Percentiles rank a stretch among this genome's conserved stretches.
Evolutionary conservation across 2,888 invertebrate species (phyloP).

Genomic region (Altica lythri): DNA sequence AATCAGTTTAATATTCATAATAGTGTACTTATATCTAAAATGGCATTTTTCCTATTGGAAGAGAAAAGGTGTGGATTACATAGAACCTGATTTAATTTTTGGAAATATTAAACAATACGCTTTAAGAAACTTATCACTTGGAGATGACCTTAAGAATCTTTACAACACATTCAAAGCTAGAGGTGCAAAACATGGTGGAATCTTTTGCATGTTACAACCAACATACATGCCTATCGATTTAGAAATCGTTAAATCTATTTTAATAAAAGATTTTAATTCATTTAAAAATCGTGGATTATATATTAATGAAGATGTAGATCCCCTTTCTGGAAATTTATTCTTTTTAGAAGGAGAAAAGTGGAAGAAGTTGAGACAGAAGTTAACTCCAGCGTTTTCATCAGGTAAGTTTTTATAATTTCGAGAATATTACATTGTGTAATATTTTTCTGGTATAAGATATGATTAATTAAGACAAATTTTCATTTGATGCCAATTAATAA

Average conservation of each 20-base stretch:
- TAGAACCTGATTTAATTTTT: slow-evolving; percentile 22
- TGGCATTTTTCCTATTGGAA: slow-evolving; percentile 44
- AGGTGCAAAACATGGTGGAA: slow-evolving; percentile 40
- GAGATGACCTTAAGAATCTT: slow-evolving; percentile 18
- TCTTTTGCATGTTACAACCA: slow-evolving; percentile 42
- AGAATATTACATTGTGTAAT: too few relatives aligned
- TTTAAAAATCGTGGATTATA: slow-evolving; percentile 50
- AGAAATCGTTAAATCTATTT: slow-evolving; percentile 48
- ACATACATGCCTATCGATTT: slow-evolving; percentile 49
- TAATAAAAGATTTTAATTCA: slow-evolving; percentile 51
- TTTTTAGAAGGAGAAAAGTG: slow-evolving; percentile 53
- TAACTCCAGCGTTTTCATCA: slow-evolving; percentile 45
- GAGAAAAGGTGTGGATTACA: slow-evolving; percentile 38
- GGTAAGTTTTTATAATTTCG: slow-evolving; percentile 18
- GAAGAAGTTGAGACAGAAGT: slow-evolving; percentile 53
- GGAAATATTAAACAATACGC: slow-evolving; percentile 18
- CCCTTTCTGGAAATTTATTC: too few relatives aligned
- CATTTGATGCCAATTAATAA: too few relatives aligned
- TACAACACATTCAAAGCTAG: slow-evolving; percentile 34
- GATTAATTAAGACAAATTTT: too few relatives aligned
- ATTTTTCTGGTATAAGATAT: too few relatives aligned
- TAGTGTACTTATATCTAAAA: slow-evolving; percentile 29
- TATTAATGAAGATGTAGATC: slow-evolving; percentile 46
- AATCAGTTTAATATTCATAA: too few relatives aligned
- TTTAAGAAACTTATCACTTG: slow-evolving; percentile 6